These are phyloP conservation scores for Thalassarche chlororhynchos DNA, from an alignment of 2,113 vertebrate species.

Conservation along the genomic window DNA sequence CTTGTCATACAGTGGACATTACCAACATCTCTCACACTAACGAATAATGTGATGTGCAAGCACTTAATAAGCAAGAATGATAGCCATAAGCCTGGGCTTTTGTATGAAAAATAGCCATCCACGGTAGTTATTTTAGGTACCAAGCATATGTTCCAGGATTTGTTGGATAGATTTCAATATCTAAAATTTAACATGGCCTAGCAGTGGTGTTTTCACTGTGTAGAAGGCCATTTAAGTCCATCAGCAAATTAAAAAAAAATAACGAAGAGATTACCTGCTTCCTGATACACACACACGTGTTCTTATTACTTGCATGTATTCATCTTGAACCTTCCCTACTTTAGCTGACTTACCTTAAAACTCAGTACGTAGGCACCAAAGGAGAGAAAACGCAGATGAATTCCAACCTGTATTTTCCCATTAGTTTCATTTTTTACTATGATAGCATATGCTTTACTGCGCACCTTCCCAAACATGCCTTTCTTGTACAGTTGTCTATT, in stretches of 20 bases:
- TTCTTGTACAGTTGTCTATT: not conserved
- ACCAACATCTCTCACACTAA: not conserved
- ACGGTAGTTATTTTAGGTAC: constrained; percentile 72
- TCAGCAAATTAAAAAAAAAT: not conserved
- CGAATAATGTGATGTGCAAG: not conserved
- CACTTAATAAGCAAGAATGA: not conserved
- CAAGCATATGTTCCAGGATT: constrained; percentile 68
- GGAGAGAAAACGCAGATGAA: not conserved
- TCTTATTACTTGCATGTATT: not conserved
- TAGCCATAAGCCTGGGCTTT: constrained; percentile 26
- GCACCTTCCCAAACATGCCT: not conserved
- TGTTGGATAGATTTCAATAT: constrained; percentile 65
- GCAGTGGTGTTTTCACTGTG: not conserved
- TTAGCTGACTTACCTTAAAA: not conserved
- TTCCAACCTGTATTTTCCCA: not conserved
- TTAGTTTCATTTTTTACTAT: not conserved
- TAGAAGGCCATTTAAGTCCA: not conserved
- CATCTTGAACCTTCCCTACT: not conserved
- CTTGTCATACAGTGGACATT: not conserved
- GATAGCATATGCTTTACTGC: accelerated
- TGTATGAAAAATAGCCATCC: constrained; percentile 55
- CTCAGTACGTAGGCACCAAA: not conserved
- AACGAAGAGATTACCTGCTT: not conserved
- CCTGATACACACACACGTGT: not conserved
- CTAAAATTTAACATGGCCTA: constrained; percentile 56